phyloP scores from a whole-genome alignment of 2,113 vertebrate genomes.

The Apteryx mantelli region DNA sequence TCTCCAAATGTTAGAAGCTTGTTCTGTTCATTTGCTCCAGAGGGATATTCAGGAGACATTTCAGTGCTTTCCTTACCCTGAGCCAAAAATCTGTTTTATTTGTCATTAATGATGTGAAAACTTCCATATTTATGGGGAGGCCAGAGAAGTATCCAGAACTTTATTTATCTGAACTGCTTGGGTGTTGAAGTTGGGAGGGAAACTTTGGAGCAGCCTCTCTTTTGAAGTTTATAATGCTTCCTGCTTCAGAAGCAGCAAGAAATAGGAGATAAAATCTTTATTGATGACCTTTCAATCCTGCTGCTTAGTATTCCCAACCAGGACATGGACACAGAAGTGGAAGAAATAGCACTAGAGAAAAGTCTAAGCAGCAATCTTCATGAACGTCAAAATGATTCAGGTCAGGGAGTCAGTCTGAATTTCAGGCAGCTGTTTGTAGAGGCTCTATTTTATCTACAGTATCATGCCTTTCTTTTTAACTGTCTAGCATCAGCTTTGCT shows the following conservation, averaged over 20 bases:
- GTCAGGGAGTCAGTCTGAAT: background rate
- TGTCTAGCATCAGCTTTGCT: conserved; percentile 1
- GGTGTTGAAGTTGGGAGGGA: background rate
- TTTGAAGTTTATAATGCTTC: background rate
- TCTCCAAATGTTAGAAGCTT: background rate
- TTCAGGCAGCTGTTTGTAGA: background rate
- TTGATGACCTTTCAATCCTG: background rate
- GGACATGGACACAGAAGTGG: background rate
- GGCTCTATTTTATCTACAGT: background rate
- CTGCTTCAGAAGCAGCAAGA: background rate
- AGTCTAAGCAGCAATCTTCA: background rate
- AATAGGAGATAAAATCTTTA: background rate
- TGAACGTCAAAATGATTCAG: background rate
- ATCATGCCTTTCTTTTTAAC: background rate
- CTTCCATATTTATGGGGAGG: background rate
- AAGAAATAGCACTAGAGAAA: background rate
- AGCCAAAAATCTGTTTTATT: background rate
- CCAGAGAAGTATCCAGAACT: background rate
- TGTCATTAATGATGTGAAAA: background rate
- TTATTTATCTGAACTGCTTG: background rate
- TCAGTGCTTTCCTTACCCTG: background rate
- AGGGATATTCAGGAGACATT: background rate
- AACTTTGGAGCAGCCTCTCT: background rate
- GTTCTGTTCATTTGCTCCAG: background rate
- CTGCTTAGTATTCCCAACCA: background rate